Evolutionary conservation across 2,113 vertebrate species (phyloP), one percentile per base, ranked within the genome.

Genomic region (Pyrgilauda ruficollis): DNA sequence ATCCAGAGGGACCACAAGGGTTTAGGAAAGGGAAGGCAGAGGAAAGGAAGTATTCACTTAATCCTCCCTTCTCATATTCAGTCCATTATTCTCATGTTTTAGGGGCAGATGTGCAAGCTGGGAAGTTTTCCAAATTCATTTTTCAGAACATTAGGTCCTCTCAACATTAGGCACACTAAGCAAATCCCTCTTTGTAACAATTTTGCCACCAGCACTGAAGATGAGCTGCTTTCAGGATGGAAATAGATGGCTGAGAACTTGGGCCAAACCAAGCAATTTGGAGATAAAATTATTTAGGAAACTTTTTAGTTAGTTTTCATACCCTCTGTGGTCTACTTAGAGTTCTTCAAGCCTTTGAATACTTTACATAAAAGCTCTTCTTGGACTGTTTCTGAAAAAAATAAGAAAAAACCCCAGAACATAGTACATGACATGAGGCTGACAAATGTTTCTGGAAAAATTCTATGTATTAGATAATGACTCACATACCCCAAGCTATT

Each of bases 121-220:
- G 79, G 92, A 97, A 84, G 69, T 94, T 83, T 95, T 97, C 96
- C 96, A 97, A 87, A 91, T 91, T 94, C 67, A 95, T 97, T 96
- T 97, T 96, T 96, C 92, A 96, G 96, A 94, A 95, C 96, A 97
- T 96, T 96, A 97, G 96, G 96, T 96, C 70, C 85, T 91, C 81
- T 96, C 89, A 94, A 77, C 50, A 24, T 93, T 93, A 95, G 92
- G 67, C 22, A 2, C 47, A 70, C 87, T 85, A 83, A 95, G 78
- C 81, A 96, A 93, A 95, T 92, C 55, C 63, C 81, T 93, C 94
- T 93, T 96, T 95, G 93, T 93, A 95, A 94, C 81, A 83, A 49
- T 94, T 97, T 94, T 94, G 78, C 87, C 93, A 94, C 86, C 37
- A 96, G 88, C 90, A 43, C 30, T 73, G 69, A 90, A 79, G 91